Conservation (phyloP, 1,140 invertebrate genomes). For the Nymphalis io region DNA sequence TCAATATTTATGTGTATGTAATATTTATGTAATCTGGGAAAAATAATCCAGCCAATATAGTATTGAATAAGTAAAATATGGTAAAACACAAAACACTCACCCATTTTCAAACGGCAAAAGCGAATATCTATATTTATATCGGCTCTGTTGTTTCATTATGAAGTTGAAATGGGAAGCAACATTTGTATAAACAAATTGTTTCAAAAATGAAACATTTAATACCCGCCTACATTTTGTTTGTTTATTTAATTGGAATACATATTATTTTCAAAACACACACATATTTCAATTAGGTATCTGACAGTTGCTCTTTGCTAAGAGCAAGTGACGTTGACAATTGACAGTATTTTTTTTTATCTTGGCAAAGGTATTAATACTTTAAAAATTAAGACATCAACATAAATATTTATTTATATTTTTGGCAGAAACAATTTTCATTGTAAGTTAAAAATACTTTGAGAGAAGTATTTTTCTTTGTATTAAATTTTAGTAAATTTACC, state of each 20-base stretch:
- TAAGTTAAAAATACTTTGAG: no score
- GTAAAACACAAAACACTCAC: conserved; percentile 5
- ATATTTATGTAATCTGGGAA: no score
- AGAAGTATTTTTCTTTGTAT: no score
- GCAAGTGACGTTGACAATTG: not conserved
- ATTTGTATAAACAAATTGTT: not conserved
- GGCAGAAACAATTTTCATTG: no score
- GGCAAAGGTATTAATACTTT: no score
- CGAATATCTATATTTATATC: conserved; percentile 14
- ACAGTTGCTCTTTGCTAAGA: no score
- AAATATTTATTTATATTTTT: no score
- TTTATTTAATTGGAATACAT: not conserved
- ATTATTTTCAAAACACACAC: not conserved
- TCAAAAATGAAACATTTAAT: not conserved
- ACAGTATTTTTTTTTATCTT: no score
- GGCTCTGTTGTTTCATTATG: conserved; percentile 13
- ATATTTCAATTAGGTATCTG: not conserved
- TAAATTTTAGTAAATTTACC: no score
- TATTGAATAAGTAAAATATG: not conserved
- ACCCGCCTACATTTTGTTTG: not conserved
- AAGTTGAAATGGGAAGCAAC: not conserved
- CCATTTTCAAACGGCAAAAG: not conserved
- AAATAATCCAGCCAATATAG: no score
- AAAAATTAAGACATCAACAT: no score
- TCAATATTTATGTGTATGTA: no score